Base-by-base conservation (phyloP, 2,113 vertebrate species). In the Baryphthengus martii region DNA sequence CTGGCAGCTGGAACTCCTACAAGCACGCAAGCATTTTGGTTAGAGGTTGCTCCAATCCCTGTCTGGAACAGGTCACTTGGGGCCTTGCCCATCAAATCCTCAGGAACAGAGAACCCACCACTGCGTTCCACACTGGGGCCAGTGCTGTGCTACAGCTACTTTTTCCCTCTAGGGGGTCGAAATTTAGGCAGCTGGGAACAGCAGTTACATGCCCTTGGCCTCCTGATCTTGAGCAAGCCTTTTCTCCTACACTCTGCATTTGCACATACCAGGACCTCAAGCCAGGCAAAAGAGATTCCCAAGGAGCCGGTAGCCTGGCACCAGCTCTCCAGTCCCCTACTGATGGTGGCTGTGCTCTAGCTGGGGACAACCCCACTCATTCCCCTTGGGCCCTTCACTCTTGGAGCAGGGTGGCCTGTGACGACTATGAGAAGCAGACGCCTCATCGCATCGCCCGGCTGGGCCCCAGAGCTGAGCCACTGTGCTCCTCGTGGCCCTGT, bases 41-140 rank as follows among this genome's bases (percentile, higher is more conserved):
- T 40, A 35, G 56, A 55, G n/a, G 29, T 70, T 45, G 28, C 26
- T 68, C 24, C 62, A 75, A 13, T 3, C 11, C 31, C 31, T 50
- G 42, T 65, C 66, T 6, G 4, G 3, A 49, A 28, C 28, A 86
- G 67, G 21, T 81, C 31, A 3, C 44, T 3, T 6, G 2, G 24
- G 40, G 13, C 39, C 39, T 62, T 31, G 31, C 19, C 35, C 53
- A 6, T 72, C 40, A 44, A 17, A 63, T 10, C 23, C 52, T 55
- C 40, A 39, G 2, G 7, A 53, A 45, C 2, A 3, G 42, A 75
- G 25, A 75, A 42, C 20, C 13, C 47, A n/a, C 29, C 3, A 0
- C 58, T 0, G 2, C 0, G 0, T 4, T 29, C 52, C 19, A n/a
- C 47, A 35, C 55, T 33, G 37, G 37, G 17, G 16, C 45, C 5